Evolutionary conservation across 2,797 vertebrate genomes (phyloP), one percentile per base, ranked within the genome.

Genomic region (Dicrostonyx torquatus): DNA sequence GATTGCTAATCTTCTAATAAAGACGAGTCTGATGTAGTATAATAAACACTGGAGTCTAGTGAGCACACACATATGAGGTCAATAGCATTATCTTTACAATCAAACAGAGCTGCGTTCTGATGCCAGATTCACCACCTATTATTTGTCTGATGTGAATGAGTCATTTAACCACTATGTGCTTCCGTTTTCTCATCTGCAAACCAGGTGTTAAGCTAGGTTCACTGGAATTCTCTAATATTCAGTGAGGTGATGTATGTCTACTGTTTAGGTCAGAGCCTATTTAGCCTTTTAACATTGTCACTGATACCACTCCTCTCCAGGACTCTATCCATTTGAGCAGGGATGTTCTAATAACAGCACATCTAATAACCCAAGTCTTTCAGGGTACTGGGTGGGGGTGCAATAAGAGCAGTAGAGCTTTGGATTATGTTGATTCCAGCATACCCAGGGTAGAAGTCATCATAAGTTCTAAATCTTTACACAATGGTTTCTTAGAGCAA

Each of bases 151-250:
- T 13, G 68, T 95, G 45, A 95, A 12, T 22, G 22, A 89, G 29
- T 80, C 45, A 75, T 43, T 91, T 87, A 79, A 66, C 89, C 31
- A 82, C 53, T 24, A 4, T 91, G 37, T 48, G 64, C 64, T 78
- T 94, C 53, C 4, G 62, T 87, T 93, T 86, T 90, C 60, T 92
- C 72, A 78, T 75, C 37, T 79, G 40, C 37, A 92, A 83, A 85
- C 18, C 15, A 79, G 83, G 64, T 55, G 31, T 72, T 70, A 83
- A 77, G 8, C 77, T 43, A 72, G 15, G 24, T 45, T 89, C n/a
- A 26, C 4, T 88, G 26, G 37, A 18, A 17, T 86, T 93, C 86
- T 8, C 31, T 34, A 90, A 78, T 75, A 88, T 62, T 83, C 66
- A 78, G n/a, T 80, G 58, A 93, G 62, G 79, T 75, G 64, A 89